Percentiles rank a stretch among this genome's conserved stretches.
These are phyloP conservation scores for Gadopsis marmoratus DNA, from an alignment of 2,797 vertebrate genomes.

Conservation along the genomic window DNA sequence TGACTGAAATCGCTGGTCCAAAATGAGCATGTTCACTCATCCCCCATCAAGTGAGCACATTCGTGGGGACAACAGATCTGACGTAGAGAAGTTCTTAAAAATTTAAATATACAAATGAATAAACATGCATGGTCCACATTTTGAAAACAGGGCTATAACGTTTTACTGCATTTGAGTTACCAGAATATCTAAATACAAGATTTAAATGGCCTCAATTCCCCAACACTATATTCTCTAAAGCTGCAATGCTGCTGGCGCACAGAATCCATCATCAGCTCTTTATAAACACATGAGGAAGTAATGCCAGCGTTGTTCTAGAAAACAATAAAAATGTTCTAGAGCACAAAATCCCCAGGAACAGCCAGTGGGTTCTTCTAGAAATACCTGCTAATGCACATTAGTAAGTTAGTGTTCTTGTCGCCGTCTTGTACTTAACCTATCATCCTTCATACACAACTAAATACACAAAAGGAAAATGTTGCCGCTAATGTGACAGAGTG, in stretches of 20 bases:
- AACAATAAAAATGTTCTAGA: slow-evolving; percentile 12
- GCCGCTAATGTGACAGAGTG: slow-evolving; percentile 21
- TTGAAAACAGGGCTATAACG: background rate
- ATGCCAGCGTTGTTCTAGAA: slow-evolving; percentile 1
- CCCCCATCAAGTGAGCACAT: slow-evolving; percentile 3
- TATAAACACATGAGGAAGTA: slow-evolving; percentile 62
- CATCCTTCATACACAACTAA: background rate
- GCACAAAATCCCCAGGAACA: slow-evolving; percentile 18
- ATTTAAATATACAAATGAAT: background rate
- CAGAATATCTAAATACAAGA: slow-evolving; percentile 22
- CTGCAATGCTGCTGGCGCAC: slow-evolving; percentile 35
- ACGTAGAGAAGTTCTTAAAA: background rate
- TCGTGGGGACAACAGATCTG: background rate
- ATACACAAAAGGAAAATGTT: slow-evolving; percentile 30
- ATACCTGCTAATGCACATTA: slow-evolving; percentile 17
- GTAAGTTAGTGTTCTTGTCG: background rate
- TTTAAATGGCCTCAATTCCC: slow-evolving; percentile 20
- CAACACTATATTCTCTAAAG: slow-evolving; percentile 27
- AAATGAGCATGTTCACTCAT: background rate
- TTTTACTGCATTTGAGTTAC: slow-evolving; percentile 8
- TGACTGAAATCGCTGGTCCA: background rate
- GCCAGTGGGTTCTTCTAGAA: slow-evolving; percentile 21
- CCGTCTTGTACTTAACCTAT: background rate
- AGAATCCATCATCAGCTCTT: slow-evolving; percentile 45
- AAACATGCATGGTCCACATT: slow-evolving; percentile 5